Conservation (phyloP, 2,888 invertebrate genomes). For the Habrosyne pyritoides region DNA sequence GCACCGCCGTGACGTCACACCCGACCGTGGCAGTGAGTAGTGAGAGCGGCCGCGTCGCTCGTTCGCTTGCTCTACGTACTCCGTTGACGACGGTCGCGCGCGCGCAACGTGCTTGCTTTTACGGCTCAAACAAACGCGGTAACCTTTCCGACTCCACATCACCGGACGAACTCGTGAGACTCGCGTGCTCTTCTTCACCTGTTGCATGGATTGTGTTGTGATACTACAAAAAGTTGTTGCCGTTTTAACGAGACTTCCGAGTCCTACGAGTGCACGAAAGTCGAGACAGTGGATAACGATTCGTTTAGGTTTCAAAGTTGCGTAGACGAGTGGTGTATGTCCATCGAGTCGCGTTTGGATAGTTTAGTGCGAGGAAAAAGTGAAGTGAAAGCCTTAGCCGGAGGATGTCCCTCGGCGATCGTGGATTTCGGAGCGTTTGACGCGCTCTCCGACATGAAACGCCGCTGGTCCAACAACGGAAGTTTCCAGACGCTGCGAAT, state of each 20-base stretch:
- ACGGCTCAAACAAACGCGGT: conserved; percentile 57
- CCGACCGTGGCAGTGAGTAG: conserved; percentile 82
- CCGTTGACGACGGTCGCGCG: conserved; percentile 78
- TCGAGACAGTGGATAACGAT: conserved; percentile 61
- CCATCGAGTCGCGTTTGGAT: conserved; percentile 69
- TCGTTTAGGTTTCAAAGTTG: conserved; percentile 65
- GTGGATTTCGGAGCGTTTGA: conserved; percentile 72
- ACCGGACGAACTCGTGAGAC: conserved; percentile 58
- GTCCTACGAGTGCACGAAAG: conserved; percentile 54
- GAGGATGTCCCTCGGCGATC: conserved; percentile 75
- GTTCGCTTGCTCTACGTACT: conserved; percentile 77
- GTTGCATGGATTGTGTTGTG: conserved; percentile 71
- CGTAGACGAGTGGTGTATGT: conserved; percentile 68
- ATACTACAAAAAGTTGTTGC: conserved; percentile 51
- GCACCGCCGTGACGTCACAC: conserved; percentile 72
- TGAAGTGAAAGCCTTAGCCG: conserved; percentile 76
- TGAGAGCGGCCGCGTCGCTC: conserved; percentile 76
- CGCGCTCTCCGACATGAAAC: conserved; percentile 86
- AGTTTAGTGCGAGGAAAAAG: conserved; percentile 77
- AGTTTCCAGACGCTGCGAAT: conserved; percentile 86
- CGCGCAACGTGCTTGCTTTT: conserved; percentile 70
- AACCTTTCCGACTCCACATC: conserved; percentile 55
- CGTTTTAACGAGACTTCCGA: conserved; percentile 32
- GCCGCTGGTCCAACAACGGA: conserved; percentile 90
- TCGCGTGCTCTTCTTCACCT: conserved; percentile 62